These are phyloP conservation scores for Nymphalis polychloros DNA, from an alignment of 2,888 invertebrate species.

Conservation along the genomic window DNA sequence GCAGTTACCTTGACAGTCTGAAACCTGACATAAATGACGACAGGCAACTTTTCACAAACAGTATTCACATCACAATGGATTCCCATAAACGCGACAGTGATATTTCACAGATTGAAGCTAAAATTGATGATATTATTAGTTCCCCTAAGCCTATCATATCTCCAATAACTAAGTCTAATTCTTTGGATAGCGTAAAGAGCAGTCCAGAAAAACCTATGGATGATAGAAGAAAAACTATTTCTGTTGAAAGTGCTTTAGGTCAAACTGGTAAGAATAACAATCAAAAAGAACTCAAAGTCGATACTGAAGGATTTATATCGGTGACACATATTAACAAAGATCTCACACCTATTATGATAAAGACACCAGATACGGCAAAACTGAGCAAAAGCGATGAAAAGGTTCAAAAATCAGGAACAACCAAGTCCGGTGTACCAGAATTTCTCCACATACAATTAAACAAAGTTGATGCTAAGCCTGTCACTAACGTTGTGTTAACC, in stretches of 20 bases:
- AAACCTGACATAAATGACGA: slow-evolving; percentile 70
- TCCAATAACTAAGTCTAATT: slow-evolving; percentile 78
- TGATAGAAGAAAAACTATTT: slow-evolving; percentile 75
- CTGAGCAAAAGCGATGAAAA: slow-evolving; percentile 68
- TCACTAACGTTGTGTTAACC: slow-evolving; percentile 84
- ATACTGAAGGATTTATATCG: slow-evolving; percentile 76
- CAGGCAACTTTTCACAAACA: slow-evolving; percentile 68
- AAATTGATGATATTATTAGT: slow-evolving; percentile 80
- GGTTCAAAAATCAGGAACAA: slow-evolving; percentile 52
- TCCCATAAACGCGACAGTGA: slow-evolving; percentile 73
- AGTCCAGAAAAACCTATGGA: slow-evolving; percentile 75
- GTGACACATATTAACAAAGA: slow-evolving; percentile 82
- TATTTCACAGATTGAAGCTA: slow-evolving; percentile 80
- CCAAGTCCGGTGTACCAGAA: slow-evolving; percentile 81
- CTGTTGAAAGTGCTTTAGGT: slow-evolving; percentile 74
- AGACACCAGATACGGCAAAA: slow-evolving; percentile 54
- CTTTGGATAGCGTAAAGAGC: slow-evolving; percentile 83
- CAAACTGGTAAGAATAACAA: slow-evolving; percentile 44
- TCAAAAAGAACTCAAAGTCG: slow-evolving; percentile 56
- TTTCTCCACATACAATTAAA: slow-evolving; percentile 87
- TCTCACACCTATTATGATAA: slow-evolving; percentile 49
- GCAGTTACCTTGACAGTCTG: slow-evolving; percentile 75
- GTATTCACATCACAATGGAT: slow-evolving; percentile 68
- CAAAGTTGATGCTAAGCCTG: slow-evolving; percentile 84
- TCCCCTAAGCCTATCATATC: slow-evolving; percentile 77